Percentiles rank a stretch among this genome's conserved stretches.
These are phyloP conservation scores for Synanthedon vespiformis DNA, from an alignment of 2,888 invertebrate species.

Conservation along the genomic window DNA sequence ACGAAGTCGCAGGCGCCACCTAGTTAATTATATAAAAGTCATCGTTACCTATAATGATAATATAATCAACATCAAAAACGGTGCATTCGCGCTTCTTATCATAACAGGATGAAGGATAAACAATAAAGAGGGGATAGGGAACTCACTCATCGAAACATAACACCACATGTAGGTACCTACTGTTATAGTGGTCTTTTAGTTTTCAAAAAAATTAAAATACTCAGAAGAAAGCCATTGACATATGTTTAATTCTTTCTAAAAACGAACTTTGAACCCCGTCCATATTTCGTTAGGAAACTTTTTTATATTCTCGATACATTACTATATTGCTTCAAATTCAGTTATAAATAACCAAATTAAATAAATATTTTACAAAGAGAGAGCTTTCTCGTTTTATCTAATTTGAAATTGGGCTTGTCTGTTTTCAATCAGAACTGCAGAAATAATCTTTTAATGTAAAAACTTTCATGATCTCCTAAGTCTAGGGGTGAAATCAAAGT, in stretches of 20 bases:
- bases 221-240: not conserved
- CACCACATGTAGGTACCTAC: not conserved
- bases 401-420: not conserved
- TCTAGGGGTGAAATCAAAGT: slow-evolving; percentile 8
- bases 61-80: too few species aligned
- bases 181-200: too few species aligned
- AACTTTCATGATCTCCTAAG: slow-evolving; percentile 1
- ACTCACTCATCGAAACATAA: too few species aligned
- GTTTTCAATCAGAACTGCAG: slow-evolving; percentile 4
- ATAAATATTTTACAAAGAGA: not conserved
- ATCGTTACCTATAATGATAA: too few species aligned
- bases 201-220: not conserved
- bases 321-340: not conserved
- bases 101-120: too few species aligned
- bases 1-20: too few species aligned
- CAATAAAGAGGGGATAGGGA: too few species aligned
- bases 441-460: slow-evolving; percentile 5
- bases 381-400: slow-evolving; percentile 5
- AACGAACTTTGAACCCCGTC: too few species aligned
- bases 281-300: too few species aligned
- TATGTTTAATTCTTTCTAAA: not conserved
- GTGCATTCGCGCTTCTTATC: too few species aligned
- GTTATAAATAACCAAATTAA: not conserved
- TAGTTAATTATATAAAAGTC: too few species aligned
- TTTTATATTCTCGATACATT: not conserved